Evolutionary conservation across 2,113 vertebrate genomes (phyloP), one percentile per base, ranked within the genome.

Genomic region (Psittacula cyanocephala): DNA sequence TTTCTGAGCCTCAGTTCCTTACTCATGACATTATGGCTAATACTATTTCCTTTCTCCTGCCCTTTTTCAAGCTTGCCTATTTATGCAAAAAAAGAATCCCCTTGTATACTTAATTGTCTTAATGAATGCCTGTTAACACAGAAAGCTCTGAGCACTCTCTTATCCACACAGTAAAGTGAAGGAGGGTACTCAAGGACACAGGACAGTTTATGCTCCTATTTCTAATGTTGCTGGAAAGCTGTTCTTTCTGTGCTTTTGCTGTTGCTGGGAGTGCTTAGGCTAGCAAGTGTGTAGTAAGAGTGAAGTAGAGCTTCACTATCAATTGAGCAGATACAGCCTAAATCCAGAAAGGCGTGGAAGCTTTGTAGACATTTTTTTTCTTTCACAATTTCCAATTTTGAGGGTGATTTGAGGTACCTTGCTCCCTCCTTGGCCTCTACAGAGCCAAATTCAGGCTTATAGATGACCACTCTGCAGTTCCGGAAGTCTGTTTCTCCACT

Each of bases 1-100:
- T 96, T 94, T 90, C 82, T 94, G 68, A 93, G 37, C 85, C 79
- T 93, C 59, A 55, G 78, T 89, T 96, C 86, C 81, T 91, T 62
- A 44, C 59, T 92, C 67, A 46, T 81, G 85, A 69, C 71, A 91
- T 92, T 93, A 69, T 17, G 88, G 59, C 49, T 84, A 91, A 80
- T 78, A 65, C 20, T 91, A 82, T 67, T 95, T 96, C 88, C 79
- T 91, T 93, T 93, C 76, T 83, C 79, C 50, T 77, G 59, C 64
- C 20, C 2, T 93, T 92, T 88, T 55, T 88, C 80, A 74, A 19
- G 62, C 72, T 78, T 90, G 41, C 27, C 31, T 95, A 46, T 83
- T 94, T 93, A 76, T 18, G 76, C 52, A 62, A 41, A 53, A 68
- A 70, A 65, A 69, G 55, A 65, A 47, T 3, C 13, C 62, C 24